These are phyloP conservation scores for Melanocharis versteri DNA, from an alignment of 2,113 vertebrate species.

Conservation along the genomic window DNA sequence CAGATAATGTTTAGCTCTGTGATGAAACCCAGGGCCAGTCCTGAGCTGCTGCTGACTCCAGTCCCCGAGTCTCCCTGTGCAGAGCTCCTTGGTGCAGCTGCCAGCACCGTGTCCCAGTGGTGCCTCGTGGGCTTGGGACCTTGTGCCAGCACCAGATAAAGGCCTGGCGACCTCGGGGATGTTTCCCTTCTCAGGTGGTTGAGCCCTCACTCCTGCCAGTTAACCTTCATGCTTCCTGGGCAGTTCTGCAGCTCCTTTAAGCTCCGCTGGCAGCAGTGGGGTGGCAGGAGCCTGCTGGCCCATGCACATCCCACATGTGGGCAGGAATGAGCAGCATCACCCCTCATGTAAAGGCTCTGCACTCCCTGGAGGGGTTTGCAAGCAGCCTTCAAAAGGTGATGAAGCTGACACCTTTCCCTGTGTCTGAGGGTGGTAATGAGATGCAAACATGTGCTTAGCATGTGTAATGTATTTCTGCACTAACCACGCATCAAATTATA, in stretches of 20 bases:
- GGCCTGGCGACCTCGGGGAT: not conserved
- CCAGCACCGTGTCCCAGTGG: accelerated
- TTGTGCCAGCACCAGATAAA: accelerated
- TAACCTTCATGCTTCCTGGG: not conserved
- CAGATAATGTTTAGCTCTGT: not conserved
- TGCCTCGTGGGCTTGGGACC: not conserved
- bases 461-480: not conserved
- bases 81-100: not conserved
- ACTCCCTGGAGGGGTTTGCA: not conserved
- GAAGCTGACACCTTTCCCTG: not conserved
- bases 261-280: not conserved
- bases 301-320: accelerated
- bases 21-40: not conserved
- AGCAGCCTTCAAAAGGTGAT: not conserved
- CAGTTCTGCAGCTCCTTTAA: not conserved
- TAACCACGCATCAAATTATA: slow-evolving; percentile 17
- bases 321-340: not conserved
- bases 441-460: not conserved
- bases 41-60: not conserved
- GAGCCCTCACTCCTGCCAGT: not conserved
- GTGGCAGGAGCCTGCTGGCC: not conserved
- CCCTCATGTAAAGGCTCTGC: not conserved
- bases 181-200: not conserved
- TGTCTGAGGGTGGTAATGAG: not conserved
- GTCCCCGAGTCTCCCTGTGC: accelerated